phyloP scores from a whole-genome alignment of 2,797 vertebrate species.

The Xenentodon cancila region DNA sequence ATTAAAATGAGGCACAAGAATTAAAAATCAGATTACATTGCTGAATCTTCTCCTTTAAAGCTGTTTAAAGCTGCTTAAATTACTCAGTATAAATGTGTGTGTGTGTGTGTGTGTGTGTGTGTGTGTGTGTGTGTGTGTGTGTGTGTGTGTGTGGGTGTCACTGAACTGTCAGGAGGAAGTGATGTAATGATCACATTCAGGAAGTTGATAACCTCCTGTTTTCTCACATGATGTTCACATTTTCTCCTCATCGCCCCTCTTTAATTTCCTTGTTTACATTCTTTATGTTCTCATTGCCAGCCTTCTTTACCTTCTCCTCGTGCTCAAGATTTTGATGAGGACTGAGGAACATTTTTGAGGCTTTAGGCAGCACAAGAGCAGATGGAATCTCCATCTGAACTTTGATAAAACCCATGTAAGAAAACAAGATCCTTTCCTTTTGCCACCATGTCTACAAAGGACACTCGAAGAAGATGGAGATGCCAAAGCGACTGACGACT shows the following conservation, averaged over 20 bases:
- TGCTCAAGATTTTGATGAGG: too few species aligned
- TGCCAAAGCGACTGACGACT: conserved; percentile 58
- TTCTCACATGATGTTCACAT: conserved; percentile 26
- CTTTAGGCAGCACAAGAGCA: conserved; percentile 42
- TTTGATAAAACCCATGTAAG: neutral
- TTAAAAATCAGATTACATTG: conserved; percentile 70
- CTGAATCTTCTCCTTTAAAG: conserved; percentile 67
- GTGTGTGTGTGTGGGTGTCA: conserved; percentile 8
- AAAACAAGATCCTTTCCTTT: conserved; percentile 10
- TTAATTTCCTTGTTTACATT: neutral
- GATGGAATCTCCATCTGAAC: conserved; percentile 26
- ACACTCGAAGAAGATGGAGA: conserved; percentile 52
- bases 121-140: conserved; percentile 12
- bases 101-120: conserved; percentile 15
- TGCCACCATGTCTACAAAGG: conserved; percentile 50
- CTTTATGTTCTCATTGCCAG: neutral
- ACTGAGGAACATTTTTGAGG: neutral
- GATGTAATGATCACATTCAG: conserved; percentile 56
- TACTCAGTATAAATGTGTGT: conserved; percentile 10
- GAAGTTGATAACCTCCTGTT: conserved; percentile 60
- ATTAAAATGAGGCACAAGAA: conserved; percentile 52
- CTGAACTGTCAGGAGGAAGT: conserved; percentile 50
- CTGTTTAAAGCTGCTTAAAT: conserved; percentile 67
- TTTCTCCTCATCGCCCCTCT: neutral
- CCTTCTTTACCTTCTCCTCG: neutral